Evolutionary conservation across 2,113 vertebrate genomes (phyloP).

Genomic region (Barbus barbus): DNA sequence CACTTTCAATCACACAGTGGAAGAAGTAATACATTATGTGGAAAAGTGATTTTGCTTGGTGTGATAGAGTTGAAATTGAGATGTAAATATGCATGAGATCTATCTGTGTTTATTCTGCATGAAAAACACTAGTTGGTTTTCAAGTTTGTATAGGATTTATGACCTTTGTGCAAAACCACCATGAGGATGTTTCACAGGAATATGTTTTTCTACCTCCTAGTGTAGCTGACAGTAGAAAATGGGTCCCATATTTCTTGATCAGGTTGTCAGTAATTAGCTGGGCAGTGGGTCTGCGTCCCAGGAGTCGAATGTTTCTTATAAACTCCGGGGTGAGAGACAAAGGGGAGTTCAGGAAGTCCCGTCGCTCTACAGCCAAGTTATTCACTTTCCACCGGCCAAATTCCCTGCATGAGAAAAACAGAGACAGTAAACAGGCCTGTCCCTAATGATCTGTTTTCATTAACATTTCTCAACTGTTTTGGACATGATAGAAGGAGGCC

Average conservation of each 20-base stretch:
- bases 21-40: conserved; percentile 33
- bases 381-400: conserved; percentile 99
- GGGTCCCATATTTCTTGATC: conserved; percentile 98
- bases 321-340: conserved; percentile 93
- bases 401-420: conserved; percentile 80
- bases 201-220: conserved; percentile 83
- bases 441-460: conserved; percentile 47
- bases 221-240: conserved; percentile 93
- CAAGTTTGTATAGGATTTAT: background rate
- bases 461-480: conserved; percentile 22
- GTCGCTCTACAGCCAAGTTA: conserved; percentile 92
- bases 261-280: conserved; percentile 95
- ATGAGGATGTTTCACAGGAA: conserved; percentile 9
- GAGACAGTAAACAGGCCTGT: conserved; percentile 36
- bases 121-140: background rate
- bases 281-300: conserved; percentile 88
- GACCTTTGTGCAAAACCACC: background rate
- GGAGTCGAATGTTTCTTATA: conserved; percentile 91
- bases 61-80: background rate
- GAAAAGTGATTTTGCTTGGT: conserved; percentile 27
- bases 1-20: background rate
- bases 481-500: conserved; percentile 12
- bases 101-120: conserved; percentile 36
- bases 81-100: conserved; percentile 7
- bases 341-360: conserved; percentile 90